phyloP scores from a whole-genome alignment of 2,888 invertebrate genomes.

The Ephialtes manifestator region DNA sequence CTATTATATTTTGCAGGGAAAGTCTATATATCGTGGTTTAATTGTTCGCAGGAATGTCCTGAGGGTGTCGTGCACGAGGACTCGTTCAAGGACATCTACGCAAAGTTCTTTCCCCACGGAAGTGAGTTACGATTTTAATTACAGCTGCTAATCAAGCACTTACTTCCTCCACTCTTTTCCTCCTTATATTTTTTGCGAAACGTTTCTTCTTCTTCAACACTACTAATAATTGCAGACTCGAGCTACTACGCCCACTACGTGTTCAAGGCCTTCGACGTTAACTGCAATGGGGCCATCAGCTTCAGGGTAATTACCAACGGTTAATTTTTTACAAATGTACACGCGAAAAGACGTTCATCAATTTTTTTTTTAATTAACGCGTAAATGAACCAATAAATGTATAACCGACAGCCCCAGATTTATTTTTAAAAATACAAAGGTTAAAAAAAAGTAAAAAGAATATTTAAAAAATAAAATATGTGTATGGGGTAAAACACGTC shows the following conservation, averaged over 20 bases:
- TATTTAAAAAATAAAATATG: too few relatives aligned
- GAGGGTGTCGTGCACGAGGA: conserved; percentile 99
- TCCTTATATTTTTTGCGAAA: background rate
- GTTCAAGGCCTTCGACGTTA: conserved; percentile 99
- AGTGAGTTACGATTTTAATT: conserved; percentile 91
- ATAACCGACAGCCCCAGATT: background rate
- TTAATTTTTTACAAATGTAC: conserved; percentile 18
- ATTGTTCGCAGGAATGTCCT: conserved; percentile 95
- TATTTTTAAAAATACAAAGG: background rate
- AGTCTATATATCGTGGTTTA: conserved; percentile 43
- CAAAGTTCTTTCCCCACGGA: conserved; percentile 99
- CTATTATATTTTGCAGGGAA: background rate
- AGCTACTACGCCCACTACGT: conserved; percentile 99
- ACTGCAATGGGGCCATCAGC: conserved; percentile 98
- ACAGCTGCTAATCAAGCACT: background rate
- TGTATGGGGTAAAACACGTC: too few relatives aligned
- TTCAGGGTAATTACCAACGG: conserved; percentile 93
- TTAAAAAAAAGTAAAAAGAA: background rate
- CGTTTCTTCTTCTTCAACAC: conserved; percentile 20
- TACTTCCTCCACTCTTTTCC: background rate
- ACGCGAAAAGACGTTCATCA: background rate
- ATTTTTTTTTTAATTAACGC: background rate
- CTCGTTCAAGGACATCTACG: conserved; percentile 98
- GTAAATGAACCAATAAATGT: too few relatives aligned
- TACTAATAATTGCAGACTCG: conserved; percentile 90